Evolutionary conservation across 2,888 invertebrate genomes (phyloP).

Genomic region (Polymixis flavicincta): DNA sequence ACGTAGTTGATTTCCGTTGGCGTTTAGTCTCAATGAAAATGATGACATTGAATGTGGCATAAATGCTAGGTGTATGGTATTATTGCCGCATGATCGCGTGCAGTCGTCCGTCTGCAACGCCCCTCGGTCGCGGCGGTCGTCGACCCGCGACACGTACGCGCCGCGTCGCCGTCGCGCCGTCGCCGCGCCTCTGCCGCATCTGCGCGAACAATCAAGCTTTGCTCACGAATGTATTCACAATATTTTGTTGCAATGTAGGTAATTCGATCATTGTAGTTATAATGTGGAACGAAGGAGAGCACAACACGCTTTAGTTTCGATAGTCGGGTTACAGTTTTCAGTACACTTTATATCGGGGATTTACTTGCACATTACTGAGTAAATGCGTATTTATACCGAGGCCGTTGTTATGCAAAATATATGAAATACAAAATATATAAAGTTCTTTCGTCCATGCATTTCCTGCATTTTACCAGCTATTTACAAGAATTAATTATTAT

Average conservation of each 20-base stretch:
- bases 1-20: conserved; percentile 30
- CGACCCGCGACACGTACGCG: conserved; percentile 48
- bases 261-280: conserved; percentile 47
- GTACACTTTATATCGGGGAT: conserved; percentile 9
- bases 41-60: conserved; percentile 52
- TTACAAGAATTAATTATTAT: conserved; percentile 7
- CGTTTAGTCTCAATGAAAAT: conserved; percentile 43
- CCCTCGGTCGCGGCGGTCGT: conserved; percentile 56
- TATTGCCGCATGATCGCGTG: conserved; percentile 69
- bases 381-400: conserved; percentile 16
- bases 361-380: conserved; percentile 24
- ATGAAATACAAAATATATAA: conserved; percentile 9
- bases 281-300: conserved; percentile 44
- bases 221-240: conserved; percentile 50
- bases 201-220: conserved; percentile 63
- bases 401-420: conserved; percentile 3
- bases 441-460: conserved; percentile 12
- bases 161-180: conserved; percentile 54
- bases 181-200: conserved; percentile 47
- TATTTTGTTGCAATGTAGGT: conserved; percentile 57
- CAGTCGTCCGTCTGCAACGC: conserved; percentile 72
- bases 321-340: conserved; percentile 44
- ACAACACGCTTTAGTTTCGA: conserved; percentile 40
- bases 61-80: conserved; percentile 41
- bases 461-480: conserved; percentile 17